phyloP scores from a whole-genome alignment of 1,140 invertebrate genomes.

The Sinonovacula constricta region DNA sequence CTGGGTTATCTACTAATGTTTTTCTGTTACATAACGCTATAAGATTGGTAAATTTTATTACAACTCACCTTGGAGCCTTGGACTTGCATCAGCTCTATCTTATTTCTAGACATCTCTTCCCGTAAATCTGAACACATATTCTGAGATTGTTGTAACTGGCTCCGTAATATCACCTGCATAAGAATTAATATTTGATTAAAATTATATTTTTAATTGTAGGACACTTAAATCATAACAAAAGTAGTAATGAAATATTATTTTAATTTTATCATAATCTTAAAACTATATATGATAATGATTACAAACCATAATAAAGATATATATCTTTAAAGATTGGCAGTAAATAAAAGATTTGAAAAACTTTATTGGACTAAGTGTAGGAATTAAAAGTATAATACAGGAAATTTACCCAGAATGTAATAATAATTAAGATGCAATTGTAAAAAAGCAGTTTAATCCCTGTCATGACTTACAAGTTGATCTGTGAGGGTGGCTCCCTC shows the following conservation, averaged over 20 bases:
- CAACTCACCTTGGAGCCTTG: constrained; percentile 39
- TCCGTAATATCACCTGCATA: constrained; percentile 42
- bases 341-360: too few species aligned
- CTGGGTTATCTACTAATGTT: too few species aligned
- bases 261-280: too few species aligned
- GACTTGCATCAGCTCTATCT: constrained; percentile 41
- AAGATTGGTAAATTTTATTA: not conserved
- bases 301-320: too few species aligned
- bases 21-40: too few species aligned
- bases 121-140: constrained; percentile 21
- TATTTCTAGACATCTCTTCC: constrained; percentile 47
- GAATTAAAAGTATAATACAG: not conserved
- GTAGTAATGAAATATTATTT: too few species aligned
- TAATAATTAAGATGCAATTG: not conserved
- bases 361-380: too few species aligned
- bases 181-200: too few species aligned
- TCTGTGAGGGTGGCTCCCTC: constrained; percentile 43
- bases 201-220: too few species aligned
- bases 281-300: too few species aligned
- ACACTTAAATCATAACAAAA: too few species aligned
- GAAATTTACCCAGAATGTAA: not conserved
- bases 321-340: too few species aligned
- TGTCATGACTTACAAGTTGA: constrained; percentile 41
- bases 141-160: constrained; percentile 42
- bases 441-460: not conserved